These are phyloP conservation scores for Sebastes reedi DNA, from an alignment of 2,797 vertebrate genomes.

Conservation along the genomic window DNA sequence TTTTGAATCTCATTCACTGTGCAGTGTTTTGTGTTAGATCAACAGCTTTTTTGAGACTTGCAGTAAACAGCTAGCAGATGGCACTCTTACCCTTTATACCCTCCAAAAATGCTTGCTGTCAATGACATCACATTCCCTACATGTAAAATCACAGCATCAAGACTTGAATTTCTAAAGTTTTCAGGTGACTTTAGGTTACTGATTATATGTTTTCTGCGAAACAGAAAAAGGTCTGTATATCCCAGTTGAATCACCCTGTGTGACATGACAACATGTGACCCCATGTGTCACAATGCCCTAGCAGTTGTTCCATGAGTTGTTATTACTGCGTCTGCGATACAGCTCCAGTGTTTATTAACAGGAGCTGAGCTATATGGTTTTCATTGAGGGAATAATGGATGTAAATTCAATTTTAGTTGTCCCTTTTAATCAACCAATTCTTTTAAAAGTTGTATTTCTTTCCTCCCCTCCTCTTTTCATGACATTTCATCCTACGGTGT, in stretches of 20 bases:
- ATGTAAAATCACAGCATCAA: background rate
- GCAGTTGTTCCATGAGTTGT: background rate
- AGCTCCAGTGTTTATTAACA: background rate
- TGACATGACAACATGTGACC: background rate
- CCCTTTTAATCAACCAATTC: background rate
- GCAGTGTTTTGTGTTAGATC: too few species aligned
- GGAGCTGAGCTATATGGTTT: background rate
- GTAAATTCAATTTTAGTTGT: background rate
- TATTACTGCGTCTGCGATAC: accelerated
- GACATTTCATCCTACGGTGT: background rate
- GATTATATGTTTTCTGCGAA: background rate
- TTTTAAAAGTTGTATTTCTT: background rate
- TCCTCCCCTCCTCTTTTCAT: background rate
- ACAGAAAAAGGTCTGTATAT: background rate
- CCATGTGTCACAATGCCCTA: background rate
- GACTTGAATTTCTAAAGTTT: background rate
- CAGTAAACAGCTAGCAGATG: too few species aligned
- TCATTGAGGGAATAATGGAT: background rate
- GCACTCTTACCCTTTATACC: too few species aligned
- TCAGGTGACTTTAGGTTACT: background rate
- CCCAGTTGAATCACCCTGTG: background rate
- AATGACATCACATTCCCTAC: background rate
- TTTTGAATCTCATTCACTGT: too few species aligned
- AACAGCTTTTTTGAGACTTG: too few species aligned
- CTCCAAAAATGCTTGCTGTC: too few species aligned